These are phyloP conservation scores for Drosophila algonquin DNA, from an alignment of 2,888 invertebrate genomes.

Conservation along the genomic window DNA sequence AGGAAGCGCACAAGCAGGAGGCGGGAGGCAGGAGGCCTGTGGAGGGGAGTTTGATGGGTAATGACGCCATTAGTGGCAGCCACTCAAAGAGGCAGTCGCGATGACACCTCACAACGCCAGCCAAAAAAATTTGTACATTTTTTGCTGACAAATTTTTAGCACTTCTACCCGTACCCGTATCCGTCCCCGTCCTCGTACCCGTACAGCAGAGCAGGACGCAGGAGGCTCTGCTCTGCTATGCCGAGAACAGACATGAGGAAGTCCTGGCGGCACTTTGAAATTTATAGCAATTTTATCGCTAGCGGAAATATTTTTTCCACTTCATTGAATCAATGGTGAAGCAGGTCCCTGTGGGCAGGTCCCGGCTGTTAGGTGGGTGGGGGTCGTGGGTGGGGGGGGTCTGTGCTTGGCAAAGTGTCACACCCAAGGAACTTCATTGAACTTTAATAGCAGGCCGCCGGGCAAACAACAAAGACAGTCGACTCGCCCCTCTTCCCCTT, in stretches of 20 bases:
- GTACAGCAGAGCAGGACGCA: background rate
- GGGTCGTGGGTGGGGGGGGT: background rate
- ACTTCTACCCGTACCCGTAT: background rate
- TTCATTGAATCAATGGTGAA: conserved; percentile 59
- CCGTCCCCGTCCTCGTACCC: background rate
- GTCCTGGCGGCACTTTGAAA: conserved; percentile 59
- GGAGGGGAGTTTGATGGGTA: conserved; percentile 49
- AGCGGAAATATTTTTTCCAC: conserved; percentile 72
- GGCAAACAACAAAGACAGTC: conserved; percentile 44
- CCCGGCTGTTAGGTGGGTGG: background rate
- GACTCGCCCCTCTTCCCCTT: conserved; percentile 36
- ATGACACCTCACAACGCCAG: conserved; percentile 45
- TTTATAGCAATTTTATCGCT: conserved; percentile 72
- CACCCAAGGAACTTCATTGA: conserved; percentile 69
- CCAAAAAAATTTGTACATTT: conserved; percentile 24
- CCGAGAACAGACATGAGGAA: conserved; percentile 34
- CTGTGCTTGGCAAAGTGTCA: conserved; percentile 52
- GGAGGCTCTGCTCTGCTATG: conserved; percentile 4
- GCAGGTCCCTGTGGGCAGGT: conserved; percentile 1
- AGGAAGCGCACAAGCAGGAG: background rate
- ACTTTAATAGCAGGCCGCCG: conserved; percentile 67
- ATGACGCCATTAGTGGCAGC: conserved; percentile 74
- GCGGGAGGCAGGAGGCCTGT: too few species aligned
- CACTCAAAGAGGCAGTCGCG: conserved; percentile 56
- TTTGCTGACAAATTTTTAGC: conserved; percentile 57